A percentile compares a stretch with the other conserved stretches of the same genome.
Conservation (phyloP, 2,797 vertebrate species). For the Kryptolebias ocellatus region DNA sequence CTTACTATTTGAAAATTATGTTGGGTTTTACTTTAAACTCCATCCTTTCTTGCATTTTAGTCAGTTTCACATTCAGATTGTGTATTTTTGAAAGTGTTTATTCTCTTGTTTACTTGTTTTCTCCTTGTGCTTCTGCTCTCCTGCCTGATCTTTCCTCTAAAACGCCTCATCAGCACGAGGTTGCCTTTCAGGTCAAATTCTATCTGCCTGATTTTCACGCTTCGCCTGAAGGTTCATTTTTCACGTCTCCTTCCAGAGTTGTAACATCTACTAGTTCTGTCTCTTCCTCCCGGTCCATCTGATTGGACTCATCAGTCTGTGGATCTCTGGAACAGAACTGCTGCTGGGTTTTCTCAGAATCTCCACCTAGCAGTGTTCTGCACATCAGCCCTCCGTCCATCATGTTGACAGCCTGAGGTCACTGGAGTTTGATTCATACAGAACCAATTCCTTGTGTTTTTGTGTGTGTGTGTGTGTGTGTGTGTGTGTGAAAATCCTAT, state of each 20-base stretch:
- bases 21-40: not conserved
- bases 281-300: not conserved
- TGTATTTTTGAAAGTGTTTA: not conserved
- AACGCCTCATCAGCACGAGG: no score
- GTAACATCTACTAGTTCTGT: not conserved
- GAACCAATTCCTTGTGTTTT: no score
- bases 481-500: no score
- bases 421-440: not conserved
- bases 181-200: not conserved
- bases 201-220: not conserved
- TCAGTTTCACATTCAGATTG: not conserved
- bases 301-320: not conserved
- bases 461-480: no score
- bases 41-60: not conserved
- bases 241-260: not conserved
- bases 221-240: not conserved
- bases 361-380: not conserved
- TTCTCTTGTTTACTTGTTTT: no score
- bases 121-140: no score
- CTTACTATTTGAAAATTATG: not conserved
- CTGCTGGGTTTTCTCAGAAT: not conserved
- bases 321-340: not conserved
- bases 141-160: no score
- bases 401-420: slow-evolving; percentile 1
- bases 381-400: not conserved